Percentiles rank a stretch among this genome's conserved stretches.
Conservation (phyloP, 2,113 vertebrate genomes). For the Neolamprologus sp. region DNA sequence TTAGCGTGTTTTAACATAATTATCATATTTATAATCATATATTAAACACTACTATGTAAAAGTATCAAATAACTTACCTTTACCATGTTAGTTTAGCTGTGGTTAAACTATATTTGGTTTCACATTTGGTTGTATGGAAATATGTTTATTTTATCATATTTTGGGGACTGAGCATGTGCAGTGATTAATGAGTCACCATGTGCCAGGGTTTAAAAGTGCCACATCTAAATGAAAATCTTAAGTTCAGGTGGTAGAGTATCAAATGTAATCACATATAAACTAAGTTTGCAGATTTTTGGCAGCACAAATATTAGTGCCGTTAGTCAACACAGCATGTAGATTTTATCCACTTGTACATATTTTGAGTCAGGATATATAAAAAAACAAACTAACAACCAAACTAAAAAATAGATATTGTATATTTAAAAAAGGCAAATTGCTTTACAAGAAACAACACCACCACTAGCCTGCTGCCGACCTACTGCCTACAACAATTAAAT, state of each 20-base stretch:
- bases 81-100: neutral
- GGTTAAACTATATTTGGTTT: neutral
- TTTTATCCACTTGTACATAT: neutral
- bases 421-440: neutral
- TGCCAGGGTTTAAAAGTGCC: neutral
- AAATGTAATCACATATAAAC: neutral
- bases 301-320: neutral
- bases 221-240: neutral
- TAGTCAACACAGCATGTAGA: neutral
- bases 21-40: neutral
- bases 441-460: neutral
- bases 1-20: neutral
- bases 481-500: neutral
- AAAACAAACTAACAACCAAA: neutral
- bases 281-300: neutral
- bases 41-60: neutral
- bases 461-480: neutral
- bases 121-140: neutral
- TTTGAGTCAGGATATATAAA: neutral
- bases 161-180: neutral
- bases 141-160: neutral
- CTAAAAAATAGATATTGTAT: neutral
- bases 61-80: neutral
- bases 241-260: neutral
- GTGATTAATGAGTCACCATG: neutral